These are phyloP conservation scores for Calyptomena viridis DNA, from an alignment of 2,113 vertebrate species.

Conservation along the genomic window DNA sequence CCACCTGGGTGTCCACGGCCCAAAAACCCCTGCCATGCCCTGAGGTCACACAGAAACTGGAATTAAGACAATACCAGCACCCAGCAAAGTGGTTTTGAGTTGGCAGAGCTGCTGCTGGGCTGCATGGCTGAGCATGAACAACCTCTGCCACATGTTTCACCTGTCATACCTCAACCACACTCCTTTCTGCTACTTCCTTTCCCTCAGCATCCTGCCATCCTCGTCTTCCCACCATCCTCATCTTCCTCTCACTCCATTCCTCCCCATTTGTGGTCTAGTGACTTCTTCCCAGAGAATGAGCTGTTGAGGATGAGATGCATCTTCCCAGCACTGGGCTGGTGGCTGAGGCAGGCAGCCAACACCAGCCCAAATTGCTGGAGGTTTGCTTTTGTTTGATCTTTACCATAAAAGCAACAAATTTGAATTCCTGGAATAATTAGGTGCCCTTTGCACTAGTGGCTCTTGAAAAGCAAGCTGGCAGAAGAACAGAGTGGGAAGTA, in stretches of 20 bases:
- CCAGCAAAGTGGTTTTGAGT: background rate
- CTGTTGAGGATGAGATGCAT: background rate
- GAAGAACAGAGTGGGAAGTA: background rate
- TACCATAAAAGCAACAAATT: slow-evolving; percentile 22
- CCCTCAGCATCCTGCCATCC: background rate
- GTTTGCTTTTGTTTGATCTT: slow-evolving; percentile 41
- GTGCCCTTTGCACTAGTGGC: slow-evolving; percentile 35
- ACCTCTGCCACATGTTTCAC: background rate
- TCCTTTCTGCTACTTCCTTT: background rate
- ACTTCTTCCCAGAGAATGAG: background rate
- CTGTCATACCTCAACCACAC: background rate
- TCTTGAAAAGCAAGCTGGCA: slow-evolving; percentile 8
- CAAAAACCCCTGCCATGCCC: rapidly evolving
- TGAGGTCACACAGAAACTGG: rapidly evolving
- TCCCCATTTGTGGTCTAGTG: background rate
- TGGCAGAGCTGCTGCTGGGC: background rate
- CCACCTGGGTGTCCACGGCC: rapidly evolving
- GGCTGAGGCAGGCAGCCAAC: background rate
- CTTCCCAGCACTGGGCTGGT: background rate
- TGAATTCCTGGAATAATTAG: slow-evolving; percentile 36
- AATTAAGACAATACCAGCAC: background rate
- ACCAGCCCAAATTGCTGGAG: background rate
- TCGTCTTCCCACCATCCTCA: background rate
- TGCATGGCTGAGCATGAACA: rapidly evolving
- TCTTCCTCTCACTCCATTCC: background rate